phyloP scores from a whole-genome alignment of 2,797 vertebrate genomes.

The Alfaro cultratus region DNA sequence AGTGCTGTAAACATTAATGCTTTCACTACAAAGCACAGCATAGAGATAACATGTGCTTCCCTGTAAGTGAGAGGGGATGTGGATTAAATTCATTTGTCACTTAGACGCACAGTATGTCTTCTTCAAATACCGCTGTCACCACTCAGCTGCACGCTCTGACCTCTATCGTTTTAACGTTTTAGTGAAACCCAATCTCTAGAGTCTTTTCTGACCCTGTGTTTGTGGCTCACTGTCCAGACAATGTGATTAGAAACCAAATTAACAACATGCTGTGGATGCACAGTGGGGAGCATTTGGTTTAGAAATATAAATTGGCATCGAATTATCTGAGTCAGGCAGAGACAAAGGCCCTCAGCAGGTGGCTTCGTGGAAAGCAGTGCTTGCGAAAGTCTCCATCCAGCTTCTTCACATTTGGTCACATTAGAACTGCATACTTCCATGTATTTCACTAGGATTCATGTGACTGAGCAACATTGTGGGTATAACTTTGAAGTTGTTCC shows the following conservation, averaged over 20 bases:
- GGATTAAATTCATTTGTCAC: constrained; percentile 47
- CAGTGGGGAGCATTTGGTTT: constrained; percentile 66
- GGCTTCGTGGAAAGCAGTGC: constrained; percentile 4
- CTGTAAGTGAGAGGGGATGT: constrained; percentile 26
- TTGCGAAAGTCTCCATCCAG: background rate
- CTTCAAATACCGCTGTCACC: constrained; percentile 51
- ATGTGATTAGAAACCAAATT: constrained; percentile 77
- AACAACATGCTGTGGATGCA: constrained; percentile 73
- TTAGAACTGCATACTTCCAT: background rate
- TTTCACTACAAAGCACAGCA: constrained; percentile 50
- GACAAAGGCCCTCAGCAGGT: constrained; percentile 56
- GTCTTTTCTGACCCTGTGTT: constrained; percentile 45
- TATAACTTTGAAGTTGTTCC: background rate
- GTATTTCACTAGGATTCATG: background rate
- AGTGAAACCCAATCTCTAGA: constrained; percentile 46
- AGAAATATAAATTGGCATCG: constrained; percentile 76
- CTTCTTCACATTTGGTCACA: background rate
- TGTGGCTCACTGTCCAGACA: constrained; percentile 54
- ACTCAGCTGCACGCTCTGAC: constrained; percentile 32
- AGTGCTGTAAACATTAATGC: constrained; percentile 55
- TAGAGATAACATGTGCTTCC: constrained; percentile 21
- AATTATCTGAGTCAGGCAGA: constrained; percentile 65
- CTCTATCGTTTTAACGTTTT: constrained; percentile 48
- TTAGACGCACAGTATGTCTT: constrained; percentile 30
- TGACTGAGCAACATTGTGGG: background rate